phyloP scores from a whole-genome alignment of 1,140 invertebrate species.

The Drosophila obscura region DNA sequence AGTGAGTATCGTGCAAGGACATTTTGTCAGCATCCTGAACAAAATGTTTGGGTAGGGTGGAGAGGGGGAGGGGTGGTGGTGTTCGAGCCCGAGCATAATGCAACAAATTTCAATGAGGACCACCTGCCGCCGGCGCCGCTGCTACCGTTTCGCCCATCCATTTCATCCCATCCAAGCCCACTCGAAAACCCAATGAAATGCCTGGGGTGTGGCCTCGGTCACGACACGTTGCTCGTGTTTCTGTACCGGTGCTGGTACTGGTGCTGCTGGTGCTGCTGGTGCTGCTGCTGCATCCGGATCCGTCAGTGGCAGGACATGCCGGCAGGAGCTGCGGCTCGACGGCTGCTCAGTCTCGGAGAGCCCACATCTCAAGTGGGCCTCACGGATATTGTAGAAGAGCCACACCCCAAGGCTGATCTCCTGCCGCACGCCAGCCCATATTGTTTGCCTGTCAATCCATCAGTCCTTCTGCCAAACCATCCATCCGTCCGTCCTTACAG shows the following conservation, averaged over 20 bases:
- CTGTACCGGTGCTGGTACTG: constrained; percentile 17
- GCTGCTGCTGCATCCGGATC: constrained; percentile 53
- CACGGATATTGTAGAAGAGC: constrained; percentile 25
- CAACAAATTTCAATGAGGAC: constrained; percentile 78
- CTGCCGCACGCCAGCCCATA: constrained; percentile 29
- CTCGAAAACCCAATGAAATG: constrained; percentile 46
- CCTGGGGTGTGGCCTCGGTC: constrained; percentile 68
- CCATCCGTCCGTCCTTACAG: constrained; percentile 2
- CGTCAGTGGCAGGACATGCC: constrained; percentile 53
- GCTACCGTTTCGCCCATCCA: constrained; percentile 1
- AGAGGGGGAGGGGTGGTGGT: neutral
- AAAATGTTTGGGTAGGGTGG: neutral
- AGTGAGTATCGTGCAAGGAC: constrained; percentile 64
- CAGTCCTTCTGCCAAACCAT: constrained; percentile 47
- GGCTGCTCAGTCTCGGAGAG: constrained; percentile 9
- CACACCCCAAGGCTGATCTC: constrained; percentile 37
- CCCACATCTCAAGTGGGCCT: constrained; percentile 1
- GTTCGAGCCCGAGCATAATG: constrained; percentile 54
- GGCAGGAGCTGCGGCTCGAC: constrained; percentile 53
- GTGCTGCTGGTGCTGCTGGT: neutral
- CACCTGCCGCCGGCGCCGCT: constrained; percentile 41
- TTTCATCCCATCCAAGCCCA: constrained; percentile 6
- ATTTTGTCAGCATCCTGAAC: constrained; percentile 50
- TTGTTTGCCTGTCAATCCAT: constrained; percentile 41
- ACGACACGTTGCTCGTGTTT: constrained; percentile 61